Conservation (phyloP, 92 coral and sea anemone species). For the Epizoanthus rinbou region DNA sequence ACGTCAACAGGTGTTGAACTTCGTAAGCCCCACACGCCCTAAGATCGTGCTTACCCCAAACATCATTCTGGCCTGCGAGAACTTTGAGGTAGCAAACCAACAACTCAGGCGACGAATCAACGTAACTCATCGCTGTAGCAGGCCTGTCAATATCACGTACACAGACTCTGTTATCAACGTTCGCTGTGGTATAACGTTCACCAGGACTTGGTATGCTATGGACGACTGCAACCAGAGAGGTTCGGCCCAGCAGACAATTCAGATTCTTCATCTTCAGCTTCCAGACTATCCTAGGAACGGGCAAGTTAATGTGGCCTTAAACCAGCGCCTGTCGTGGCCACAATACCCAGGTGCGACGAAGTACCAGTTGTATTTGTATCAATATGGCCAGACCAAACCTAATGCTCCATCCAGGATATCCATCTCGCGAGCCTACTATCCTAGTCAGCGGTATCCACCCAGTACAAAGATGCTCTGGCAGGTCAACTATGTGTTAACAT, state of each 20-base stretch:
- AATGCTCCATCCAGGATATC: slow-evolving; percentile 47
- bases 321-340: slow-evolving; percentile 76
- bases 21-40: slow-evolving; percentile 32
- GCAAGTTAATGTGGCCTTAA: slow-evolving; percentile 68
- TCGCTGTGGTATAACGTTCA: slow-evolving; percentile 66
- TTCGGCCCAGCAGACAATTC: slow-evolving; percentile 53
- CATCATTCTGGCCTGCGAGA: slow-evolving; percentile 69
- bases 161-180: slow-evolving; percentile 59
- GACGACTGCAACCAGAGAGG: slow-evolving; percentile 66
- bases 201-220: slow-evolving; percentile 65
- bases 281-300: slow-evolving; percentile 77
- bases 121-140: slow-evolving; percentile 71
- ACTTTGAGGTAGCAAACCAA: slow-evolving; percentile 49
- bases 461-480: slow-evolving; percentile 76
- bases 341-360: slow-evolving; percentile 76
- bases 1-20: slow-evolving; percentile 1
- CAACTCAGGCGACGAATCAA: slow-evolving; percentile 63
- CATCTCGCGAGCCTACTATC: slow-evolving; percentile 44
- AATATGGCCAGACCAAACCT: slow-evolving; percentile 61
- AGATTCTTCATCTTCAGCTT: slow-evolving; percentile 66
- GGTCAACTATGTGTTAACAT: slow-evolving; percentile 58
- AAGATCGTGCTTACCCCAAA: slow-evolving; percentile 1
- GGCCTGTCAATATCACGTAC: slow-evolving; percentile 65
- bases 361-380: slow-evolving; percentile 68
- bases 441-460: slow-evolving; percentile 61